Evolutionary conservation across 2,797 vertebrate genomes (phyloP).

Genomic region (Neosalanx taihuensis): DNA sequence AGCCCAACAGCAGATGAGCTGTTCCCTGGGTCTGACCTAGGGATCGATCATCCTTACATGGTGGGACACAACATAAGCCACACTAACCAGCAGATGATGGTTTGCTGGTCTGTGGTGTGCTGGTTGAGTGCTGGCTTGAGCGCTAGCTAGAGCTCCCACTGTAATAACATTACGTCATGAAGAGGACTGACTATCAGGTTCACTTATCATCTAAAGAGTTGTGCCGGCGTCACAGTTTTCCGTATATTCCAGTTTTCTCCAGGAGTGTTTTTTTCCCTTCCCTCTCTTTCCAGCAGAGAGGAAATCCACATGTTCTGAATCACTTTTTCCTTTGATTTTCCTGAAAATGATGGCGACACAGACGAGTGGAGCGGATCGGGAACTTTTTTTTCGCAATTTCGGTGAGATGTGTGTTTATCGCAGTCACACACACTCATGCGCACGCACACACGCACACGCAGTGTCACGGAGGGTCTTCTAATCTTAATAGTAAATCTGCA

Average conservation of each 20-base stretch:
- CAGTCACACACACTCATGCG: conserved; percentile 11
- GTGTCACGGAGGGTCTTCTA: conserved; percentile 36
- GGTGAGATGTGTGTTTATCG: neutral
- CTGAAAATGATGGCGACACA: conserved; percentile 39
- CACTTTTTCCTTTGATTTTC: conserved; percentile 55
- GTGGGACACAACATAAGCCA: no score
- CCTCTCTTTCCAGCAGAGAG: conserved; percentile 31
- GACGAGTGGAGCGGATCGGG: conserved; percentile 28
- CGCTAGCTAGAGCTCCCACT: neutral
- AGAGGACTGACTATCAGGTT: conserved; percentile 30
- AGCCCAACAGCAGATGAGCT: neutral
- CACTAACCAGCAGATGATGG: no score
- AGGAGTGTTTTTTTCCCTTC: conserved; percentile 16
- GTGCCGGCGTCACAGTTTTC: conserved; percentile 10
- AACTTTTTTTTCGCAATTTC: conserved; percentile 6
- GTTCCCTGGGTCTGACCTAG: no score
- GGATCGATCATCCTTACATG: no score
- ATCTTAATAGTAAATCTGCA: conserved; percentile 63
- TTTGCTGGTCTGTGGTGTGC: no score
- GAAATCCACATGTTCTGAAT: conserved; percentile 56
- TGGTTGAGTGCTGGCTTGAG: no score
- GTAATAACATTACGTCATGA: conserved; percentile 43
- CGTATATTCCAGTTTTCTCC: conserved; percentile 20
- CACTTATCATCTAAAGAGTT: conserved; percentile 50
- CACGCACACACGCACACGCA: conserved; percentile 1